These are phyloP conservation scores for Benitochromis conjunctus DNA, from an alignment of 2,113 vertebrate genomes.

Conservation along the genomic window DNA sequence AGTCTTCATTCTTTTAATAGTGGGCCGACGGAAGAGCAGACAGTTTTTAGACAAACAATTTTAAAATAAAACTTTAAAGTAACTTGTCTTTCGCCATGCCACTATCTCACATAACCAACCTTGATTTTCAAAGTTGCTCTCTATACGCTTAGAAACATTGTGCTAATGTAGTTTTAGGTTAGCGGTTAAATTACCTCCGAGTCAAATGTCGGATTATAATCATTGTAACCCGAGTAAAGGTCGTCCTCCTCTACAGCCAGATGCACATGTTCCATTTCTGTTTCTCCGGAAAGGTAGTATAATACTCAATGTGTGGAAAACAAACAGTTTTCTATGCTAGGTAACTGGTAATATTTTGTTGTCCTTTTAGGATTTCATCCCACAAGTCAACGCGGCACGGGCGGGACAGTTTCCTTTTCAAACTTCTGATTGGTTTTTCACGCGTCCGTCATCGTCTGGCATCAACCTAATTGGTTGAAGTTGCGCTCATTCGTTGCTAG, in stretches of 20 bases:
- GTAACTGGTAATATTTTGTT: conserved; percentile 23
- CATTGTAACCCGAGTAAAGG: conserved; percentile 96
- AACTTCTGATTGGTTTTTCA: conserved; percentile 27
- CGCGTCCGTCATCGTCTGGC: neutral
- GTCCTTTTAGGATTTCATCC: conserved; percentile 12
- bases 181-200: conserved; percentile 78
- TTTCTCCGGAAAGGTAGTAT: neutral
- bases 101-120: neutral
- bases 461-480: conserved; percentile 26
- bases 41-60: neutral
- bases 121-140: neutral
- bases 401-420: neutral
- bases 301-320: neutral
- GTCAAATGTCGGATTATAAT: conserved; percentile 92
- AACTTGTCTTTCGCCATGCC: neutral
- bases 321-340: accelerated
- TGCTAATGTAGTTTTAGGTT: neutral
- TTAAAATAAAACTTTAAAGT: neutral
- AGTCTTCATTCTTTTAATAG: neutral
- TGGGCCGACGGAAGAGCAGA: neutral
- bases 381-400: conserved; percentile 37
- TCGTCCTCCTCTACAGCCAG: conserved; percentile 86
- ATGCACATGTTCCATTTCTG: conserved; percentile 87
- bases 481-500: conserved; percentile 52
- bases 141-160: neutral